phyloP scores from a whole-genome alignment of 2,797 vertebrate genomes.

The Pangasius larnaudii region DNA sequence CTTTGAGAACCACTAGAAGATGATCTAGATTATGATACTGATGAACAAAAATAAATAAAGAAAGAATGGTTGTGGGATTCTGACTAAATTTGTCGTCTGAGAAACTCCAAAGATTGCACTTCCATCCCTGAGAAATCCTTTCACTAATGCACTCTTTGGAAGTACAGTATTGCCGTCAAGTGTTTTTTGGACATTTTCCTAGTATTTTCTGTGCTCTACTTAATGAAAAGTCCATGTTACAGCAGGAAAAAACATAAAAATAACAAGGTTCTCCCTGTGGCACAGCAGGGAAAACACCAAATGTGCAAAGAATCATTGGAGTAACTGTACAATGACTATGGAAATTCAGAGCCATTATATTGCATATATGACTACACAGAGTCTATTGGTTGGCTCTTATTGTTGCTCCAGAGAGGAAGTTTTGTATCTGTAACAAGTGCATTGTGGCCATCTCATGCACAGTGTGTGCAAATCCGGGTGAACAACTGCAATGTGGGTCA shows the following conservation, averaged over 20 bases:
- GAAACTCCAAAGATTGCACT: not conserved
- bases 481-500: not conserved
- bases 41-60: not conserved
- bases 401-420: not conserved
- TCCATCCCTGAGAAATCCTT: not conserved
- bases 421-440: not conserved
- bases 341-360: slow-evolving; percentile 8
- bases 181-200: not conserved
- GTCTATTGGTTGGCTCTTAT: not conserved
- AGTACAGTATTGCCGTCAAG: not conserved
- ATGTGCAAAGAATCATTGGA: not conserved
- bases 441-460: not conserved
- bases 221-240: not conserved
- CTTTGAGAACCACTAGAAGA: not conserved
- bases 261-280: not conserved
- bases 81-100: not conserved
- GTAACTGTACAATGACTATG: not conserved
- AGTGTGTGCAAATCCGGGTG: not conserved
- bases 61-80: not conserved
- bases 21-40: not conserved
- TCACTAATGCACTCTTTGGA: not conserved
- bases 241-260: slow-evolving; percentile 13
- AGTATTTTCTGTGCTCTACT: not conserved
- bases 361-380: not conserved
- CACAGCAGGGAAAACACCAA: not conserved